Conservation (phyloP, 2,113 vertebrate species). For the Centropus unirufus region DNA sequence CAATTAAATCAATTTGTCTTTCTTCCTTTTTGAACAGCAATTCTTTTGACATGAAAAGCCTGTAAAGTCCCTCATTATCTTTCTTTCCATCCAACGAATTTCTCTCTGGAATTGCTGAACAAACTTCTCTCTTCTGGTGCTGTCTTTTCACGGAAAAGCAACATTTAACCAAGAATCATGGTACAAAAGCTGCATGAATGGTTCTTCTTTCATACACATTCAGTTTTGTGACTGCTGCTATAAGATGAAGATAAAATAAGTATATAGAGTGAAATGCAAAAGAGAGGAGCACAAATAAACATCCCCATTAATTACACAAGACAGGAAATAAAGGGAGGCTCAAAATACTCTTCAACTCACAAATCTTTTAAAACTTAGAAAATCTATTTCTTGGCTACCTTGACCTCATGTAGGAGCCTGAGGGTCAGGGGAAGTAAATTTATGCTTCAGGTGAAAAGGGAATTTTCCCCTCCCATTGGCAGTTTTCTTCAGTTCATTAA, state of each 20-base stretch:
- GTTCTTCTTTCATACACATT: neutral
- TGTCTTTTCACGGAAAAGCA: neutral
- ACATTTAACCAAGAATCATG: neutral
- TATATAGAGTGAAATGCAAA: slow-evolving; percentile 3
- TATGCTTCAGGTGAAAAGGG: slow-evolving; percentile 18
- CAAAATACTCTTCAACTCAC: neutral
- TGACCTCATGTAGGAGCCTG: neutral
- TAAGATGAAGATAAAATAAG: neutral
- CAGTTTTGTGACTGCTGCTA: neutral
- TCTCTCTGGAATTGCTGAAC: neutral
- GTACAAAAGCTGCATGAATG: neutral
- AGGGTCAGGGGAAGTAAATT: neutral
- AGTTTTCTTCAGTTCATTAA: slow-evolving; percentile 81
- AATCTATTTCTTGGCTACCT: neutral
- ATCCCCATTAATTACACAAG: neutral
- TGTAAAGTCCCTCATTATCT: neutral
- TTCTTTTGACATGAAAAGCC: neutral
- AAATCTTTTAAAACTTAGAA: neutral
- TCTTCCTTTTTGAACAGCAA: neutral
- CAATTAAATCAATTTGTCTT: neutral
- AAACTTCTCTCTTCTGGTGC: neutral
- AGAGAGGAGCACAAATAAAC: neutral
- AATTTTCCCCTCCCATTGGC: slow-evolving; percentile 53
- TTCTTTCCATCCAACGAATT: neutral
- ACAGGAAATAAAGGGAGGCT: neutral